Base-by-base conservation (phyloP, 2,888 invertebrate species). In the Torymus auratus region DNA sequence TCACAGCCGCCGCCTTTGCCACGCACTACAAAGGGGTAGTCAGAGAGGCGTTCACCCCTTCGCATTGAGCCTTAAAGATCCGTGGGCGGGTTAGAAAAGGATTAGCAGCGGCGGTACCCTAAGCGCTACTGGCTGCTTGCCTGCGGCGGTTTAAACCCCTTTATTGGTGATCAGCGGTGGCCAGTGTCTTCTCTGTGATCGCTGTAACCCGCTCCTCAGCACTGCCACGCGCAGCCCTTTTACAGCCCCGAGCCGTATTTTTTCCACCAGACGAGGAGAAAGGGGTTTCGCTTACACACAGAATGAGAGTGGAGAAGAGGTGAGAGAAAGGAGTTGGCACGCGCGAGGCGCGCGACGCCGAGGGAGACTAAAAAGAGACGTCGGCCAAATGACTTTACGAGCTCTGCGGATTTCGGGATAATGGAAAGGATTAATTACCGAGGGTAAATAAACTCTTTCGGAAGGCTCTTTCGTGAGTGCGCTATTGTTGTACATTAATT, bases 131-230 rank as follows among this genome's bases (percentile, higher is more conserved):
- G 41, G 1, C 41, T 7, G 41, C 7, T 1, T 75, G 74, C 78
- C 70, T 79, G 75, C 80, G 83, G 81, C 7, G 41, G 7, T 41
- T 83, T 85, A 82, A 88, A 88, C 86, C 88, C 88, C 86, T 90
- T 90, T 89, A 90, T 89, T 88, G 88, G 89, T 89, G 88, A 90
- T 91, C 87, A 90, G 83, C 83, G 83, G 82, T 85, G 86, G 86
- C 87, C 87, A 88, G 1, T 41, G 85, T 85, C 79, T 84, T 87
- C 86, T 5, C 41, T 41, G 41, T 41, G 41, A 41, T 41, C 41
- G 7, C 41, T 41, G 41, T 41, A 90, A 89, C 90, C 88, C 88
- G 85, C 87, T 88, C 87, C 82, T 79, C 85, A 14, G 52, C 86
- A 88, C 87, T 83, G 82, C 85, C n/a, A 17, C 50, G 53, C n/a